A percentile compares a stretch with the other conserved stretches of the same genome.
Conservation (phyloP, 1,140 invertebrate species). For the Drosophila setifemur region DNA sequence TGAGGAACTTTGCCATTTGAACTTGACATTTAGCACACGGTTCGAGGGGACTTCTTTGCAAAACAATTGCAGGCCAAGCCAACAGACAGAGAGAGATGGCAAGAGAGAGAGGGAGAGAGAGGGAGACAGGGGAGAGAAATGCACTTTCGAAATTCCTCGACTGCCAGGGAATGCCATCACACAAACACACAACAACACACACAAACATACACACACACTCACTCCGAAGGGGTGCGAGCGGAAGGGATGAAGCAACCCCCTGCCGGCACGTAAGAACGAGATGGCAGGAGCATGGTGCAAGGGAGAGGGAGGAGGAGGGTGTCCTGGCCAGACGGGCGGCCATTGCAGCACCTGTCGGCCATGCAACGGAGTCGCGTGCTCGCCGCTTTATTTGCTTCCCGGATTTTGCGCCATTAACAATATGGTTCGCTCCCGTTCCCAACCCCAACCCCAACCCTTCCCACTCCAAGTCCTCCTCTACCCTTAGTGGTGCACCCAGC, state of each 20-base stretch:
- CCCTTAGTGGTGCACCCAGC: conserved; percentile 33
- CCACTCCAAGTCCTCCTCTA: conserved; percentile 21
- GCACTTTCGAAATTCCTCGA: conserved; percentile 75
- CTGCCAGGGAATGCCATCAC: conserved; percentile 66
- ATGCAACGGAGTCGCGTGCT: conserved; percentile 58
- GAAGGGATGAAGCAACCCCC: conserved; percentile 31
- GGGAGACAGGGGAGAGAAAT: conserved; percentile 41
- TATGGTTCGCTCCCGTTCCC: conserved; percentile 50
- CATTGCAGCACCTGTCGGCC: conserved; percentile 81
- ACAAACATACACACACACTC: conserved; percentile 24
- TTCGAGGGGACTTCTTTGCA: conserved; percentile 77
- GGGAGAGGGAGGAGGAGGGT: conserved; percentile 5
- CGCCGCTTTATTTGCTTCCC: conserved; percentile 47
- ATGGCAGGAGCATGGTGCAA: conserved; percentile 4
- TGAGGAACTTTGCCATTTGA: conserved; percentile 80
- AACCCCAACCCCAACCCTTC: conserved; percentile 22
- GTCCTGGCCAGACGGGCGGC: conserved; percentile 48
- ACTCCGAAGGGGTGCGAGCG: conserved; percentile 31
- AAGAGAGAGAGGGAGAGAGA: conserved; percentile 1
- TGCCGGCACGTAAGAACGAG: conserved; percentile 12
- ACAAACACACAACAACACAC: conserved; percentile 20
- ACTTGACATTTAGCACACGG: conserved; percentile 81
- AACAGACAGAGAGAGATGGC: conserved; percentile 17
- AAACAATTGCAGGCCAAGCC: conserved; percentile 72
- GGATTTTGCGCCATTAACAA: conserved; percentile 79